Percentiles rank a stretch among this genome's conserved stretches.
Conservation (phyloP, 2,888 invertebrate genomes). For the Diogma glabrata region DNA sequence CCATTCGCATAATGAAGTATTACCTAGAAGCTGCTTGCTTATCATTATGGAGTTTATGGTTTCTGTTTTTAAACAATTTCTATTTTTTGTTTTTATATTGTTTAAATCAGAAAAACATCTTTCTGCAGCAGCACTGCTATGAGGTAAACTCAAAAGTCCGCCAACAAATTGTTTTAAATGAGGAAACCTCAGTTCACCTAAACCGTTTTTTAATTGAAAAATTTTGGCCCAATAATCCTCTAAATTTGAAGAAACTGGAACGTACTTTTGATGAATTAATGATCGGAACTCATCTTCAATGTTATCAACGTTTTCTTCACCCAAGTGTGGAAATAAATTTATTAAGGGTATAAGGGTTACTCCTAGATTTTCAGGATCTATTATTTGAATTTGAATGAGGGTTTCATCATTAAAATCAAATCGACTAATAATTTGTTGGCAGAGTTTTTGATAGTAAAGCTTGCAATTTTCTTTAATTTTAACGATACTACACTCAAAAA, state of each 20-base stretch:
- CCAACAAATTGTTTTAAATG: conserved; percentile 1
- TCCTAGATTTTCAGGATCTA: too few species aligned
- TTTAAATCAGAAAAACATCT: neutral
- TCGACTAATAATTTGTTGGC: too few species aligned
- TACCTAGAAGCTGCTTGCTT: neutral
- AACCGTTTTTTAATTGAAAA: neutral
- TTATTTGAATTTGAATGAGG: too few species aligned
- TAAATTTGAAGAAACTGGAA: neutral
- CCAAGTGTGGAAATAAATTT: neutral
- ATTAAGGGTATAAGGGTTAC: neutral
- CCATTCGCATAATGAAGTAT: neutral
- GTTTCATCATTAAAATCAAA: too few species aligned
- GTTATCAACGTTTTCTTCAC: neutral
- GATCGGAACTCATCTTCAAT: neutral
- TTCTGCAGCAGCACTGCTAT: conserved; percentile 1
- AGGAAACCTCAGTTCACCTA: neutral
- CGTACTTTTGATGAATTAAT: neutral
- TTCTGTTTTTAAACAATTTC: too few species aligned
- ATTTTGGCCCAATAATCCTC: neutral
- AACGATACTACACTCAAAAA: too few species aligned
- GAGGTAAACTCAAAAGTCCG: too few species aligned
- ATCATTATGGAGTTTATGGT: neutral
- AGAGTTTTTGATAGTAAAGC: too few species aligned
- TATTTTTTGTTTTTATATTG: conserved; percentile 3
- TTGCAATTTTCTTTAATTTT: too few species aligned